Percentiles rank a stretch among this genome's conserved stretches.
These are phyloP conservation scores for Arctia plantaginis DNA, from an alignment of 2,888 invertebrate species.

Conservation along the genomic window DNA sequence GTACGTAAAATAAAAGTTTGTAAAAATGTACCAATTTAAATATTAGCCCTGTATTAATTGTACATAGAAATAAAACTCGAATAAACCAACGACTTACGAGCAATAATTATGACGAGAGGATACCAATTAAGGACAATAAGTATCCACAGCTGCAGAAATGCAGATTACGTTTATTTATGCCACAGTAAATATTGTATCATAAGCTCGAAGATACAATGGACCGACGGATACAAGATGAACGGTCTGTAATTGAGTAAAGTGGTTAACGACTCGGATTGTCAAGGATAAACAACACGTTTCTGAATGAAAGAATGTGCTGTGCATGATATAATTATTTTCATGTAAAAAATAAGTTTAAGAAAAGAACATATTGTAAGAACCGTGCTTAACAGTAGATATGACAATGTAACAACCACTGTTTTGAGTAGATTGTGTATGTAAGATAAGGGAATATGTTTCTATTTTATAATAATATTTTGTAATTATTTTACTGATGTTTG, in stretches of 20 bases:
- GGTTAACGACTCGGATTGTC: neutral
- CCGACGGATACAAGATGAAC: slow-evolving; percentile 2
- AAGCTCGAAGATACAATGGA: neutral
- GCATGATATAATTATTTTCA: neutral
- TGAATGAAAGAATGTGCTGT: neutral
- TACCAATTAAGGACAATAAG: slow-evolving; percentile 39
- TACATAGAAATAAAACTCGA: neutral
- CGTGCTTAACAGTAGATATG: no score
- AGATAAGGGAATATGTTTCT: no score
- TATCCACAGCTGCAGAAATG: slow-evolving; percentile 38
- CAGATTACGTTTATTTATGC: slow-evolving; percentile 39
- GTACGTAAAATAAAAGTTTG: neutral
- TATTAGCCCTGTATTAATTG: neutral
- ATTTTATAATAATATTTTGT: no score
- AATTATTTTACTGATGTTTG: no score
- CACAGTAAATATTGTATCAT: slow-evolving; percentile 29
- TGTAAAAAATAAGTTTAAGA: neutral
- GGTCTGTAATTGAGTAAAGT: slow-evolving; percentile 8
- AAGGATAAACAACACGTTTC: neutral
- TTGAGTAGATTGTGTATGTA: no score
- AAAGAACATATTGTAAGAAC: no score
- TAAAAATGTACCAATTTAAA: neutral
- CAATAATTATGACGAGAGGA: slow-evolving; percentile 27
- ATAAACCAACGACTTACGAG: slow-evolving; percentile 12
- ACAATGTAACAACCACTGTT: no score